Evolutionary conservation across 2,888 invertebrate species (phyloP), one percentile per base, ranked within the genome.

Genomic region (Pegoplata infirma): DNA sequence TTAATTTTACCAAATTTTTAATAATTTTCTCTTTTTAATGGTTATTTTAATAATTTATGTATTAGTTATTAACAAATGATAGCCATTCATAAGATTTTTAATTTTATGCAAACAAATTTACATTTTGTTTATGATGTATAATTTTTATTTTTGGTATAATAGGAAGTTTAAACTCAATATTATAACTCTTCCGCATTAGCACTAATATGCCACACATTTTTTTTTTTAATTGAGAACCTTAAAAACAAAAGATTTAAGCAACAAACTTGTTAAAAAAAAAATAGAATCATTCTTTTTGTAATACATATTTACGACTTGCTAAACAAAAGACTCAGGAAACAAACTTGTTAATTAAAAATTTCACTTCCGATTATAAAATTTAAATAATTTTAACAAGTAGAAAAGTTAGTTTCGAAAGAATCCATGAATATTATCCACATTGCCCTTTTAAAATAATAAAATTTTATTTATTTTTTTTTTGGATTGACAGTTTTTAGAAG

Each of bases 211-310:
- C n/a, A 10, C 17, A 49, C 21, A 49, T 49, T 12, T 49, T 49
- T 12, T 12, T 7, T 21, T 21, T 21, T 19, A 49, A 16, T 53
- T 25, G 47, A 12, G 19, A 14, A 21, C n/a, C n/a, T n/a, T n/a
- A n/a, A n/a, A 23, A 53, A 69, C 61, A 51, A 69, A 68, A 68
- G 78, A 76, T 69, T 81, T 82, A 69, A 74, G 77, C 76, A 72
- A 81, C 72, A 80, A 84, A 83, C 79, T 63, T 59, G 63, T 23
- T 23, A n/a, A 32, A 32, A 17, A 49, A 51, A n/a, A 40, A 7
- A n/a, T 12, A 53, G 16, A 68, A 56, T 25, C 3, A 44, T 56
- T 28, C 55, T 12, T 36, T 8, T 0, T 17, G 44, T 28, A 32
- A 32, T 5, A 1, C 32, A 10, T 40, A n/a, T 10, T 12, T 44